A percentile compares a stretch with the other conserved stretches of the same genome.
Conservation (phyloP, 2,113 vertebrate species). For the Penelope pileata region DNA sequence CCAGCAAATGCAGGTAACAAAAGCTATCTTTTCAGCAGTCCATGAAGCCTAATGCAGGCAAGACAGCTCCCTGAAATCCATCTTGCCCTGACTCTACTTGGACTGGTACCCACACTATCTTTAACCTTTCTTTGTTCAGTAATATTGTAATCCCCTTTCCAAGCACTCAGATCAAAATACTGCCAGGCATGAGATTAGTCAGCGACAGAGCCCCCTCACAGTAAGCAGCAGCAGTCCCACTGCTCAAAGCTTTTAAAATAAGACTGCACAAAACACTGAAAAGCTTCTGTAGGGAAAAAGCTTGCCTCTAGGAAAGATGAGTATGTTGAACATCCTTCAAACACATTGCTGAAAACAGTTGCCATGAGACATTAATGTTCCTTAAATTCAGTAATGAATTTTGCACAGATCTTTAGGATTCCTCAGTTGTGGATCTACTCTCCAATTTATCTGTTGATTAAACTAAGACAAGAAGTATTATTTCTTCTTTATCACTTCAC, state of each 20-base stretch:
- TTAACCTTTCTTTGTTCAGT: background rate
- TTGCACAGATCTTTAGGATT: background rate
- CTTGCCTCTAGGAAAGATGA: background rate
- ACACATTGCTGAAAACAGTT: background rate
- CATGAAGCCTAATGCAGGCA: background rate
- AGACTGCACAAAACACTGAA: background rate
- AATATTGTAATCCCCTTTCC: background rate
- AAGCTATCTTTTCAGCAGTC: background rate
- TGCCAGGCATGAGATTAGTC: background rate
- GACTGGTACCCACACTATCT: background rate
- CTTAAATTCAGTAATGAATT: background rate
- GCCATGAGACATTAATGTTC: background rate
- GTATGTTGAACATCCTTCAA: background rate
- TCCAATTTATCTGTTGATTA: background rate
- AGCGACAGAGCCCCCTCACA: background rate
- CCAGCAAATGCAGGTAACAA: background rate
- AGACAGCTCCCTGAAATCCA: fast-evolving
- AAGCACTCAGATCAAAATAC: background rate
- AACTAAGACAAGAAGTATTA: background rate
- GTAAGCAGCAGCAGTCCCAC: background rate
- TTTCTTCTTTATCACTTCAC: background rate
- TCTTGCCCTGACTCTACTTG: background rate
- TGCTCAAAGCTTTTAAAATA: background rate
- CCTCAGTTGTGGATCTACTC: background rate
- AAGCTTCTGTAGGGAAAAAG: background rate